Evolutionary conservation across 2,888 invertebrate genomes (phyloP).

Genomic region (Nomada goodeniana): DNA sequence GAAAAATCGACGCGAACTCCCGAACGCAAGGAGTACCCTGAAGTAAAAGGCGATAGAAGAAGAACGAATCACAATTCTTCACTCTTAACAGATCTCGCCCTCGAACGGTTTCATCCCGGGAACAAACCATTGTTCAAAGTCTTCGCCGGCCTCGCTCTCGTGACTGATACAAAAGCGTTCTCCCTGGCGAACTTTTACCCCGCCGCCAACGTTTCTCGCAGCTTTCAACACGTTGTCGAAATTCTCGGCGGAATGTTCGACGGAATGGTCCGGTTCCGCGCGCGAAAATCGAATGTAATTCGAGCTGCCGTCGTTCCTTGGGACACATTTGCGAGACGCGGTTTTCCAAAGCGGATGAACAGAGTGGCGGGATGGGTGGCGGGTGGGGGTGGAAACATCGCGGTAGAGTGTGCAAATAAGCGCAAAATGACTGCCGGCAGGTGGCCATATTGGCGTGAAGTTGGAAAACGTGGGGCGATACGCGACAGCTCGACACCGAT

Average conservation of each 20-base stretch:
- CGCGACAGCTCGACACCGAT: constrained; percentile 65
- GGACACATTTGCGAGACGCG: constrained; percentile 19
- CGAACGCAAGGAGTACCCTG: background rate
- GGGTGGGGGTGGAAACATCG: constrained; percentile 35
- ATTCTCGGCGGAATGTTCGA: background rate
- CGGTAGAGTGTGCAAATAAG: constrained; percentile 76
- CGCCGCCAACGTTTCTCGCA: no score
- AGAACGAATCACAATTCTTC: background rate
- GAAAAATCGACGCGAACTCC: background rate
- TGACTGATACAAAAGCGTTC: background rate
- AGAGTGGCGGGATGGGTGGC: background rate
- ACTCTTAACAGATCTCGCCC: background rate
- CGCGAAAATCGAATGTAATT: constrained; percentile 27
- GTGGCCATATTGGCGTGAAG: constrained; percentile 78
- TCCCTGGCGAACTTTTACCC: background rate
- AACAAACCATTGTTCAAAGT: background rate
- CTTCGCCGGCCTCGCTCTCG: background rate
- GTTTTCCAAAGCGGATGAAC: constrained; percentile 32
- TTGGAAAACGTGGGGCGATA: constrained; percentile 73
- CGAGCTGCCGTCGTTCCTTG: constrained; percentile 4
- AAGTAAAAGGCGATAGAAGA: background rate
- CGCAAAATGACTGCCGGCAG: constrained; percentile 77
- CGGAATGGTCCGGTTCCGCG: background rate
- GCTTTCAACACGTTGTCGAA: background rate
- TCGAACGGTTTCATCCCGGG: background rate